Base-by-base conservation (phyloP, 2,888 invertebrate genomes). In the Candidula unifasciata region DNA sequence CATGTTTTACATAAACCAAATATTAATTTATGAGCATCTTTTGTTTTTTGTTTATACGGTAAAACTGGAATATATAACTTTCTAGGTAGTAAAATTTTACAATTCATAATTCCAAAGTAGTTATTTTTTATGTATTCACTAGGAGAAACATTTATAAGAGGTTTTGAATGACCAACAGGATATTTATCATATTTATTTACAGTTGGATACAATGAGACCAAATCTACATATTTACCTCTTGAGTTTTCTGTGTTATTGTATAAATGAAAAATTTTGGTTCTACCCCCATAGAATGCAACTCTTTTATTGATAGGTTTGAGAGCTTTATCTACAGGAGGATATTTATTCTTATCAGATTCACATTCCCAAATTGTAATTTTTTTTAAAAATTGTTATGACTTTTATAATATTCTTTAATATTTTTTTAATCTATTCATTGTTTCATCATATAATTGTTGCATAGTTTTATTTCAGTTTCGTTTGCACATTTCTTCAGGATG, bases 181-280 rank as follows among this genome's bases (percentile, higher is more conserved):
- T 74, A 74, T 54, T 74, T 30, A 74, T 74, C 74, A 74, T 74
- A 74, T 74, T 74, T 74, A 74, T 74, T 74, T 30, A 74, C 74
- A 74, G 74, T 74, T 74, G 54, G 74, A 74, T 74, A 74, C 30
- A 30, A 13, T 0, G 74, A 74, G 30, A 74, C 74, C 52, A 74
- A 27, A 74, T 74, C 74, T 18, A 54, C 54, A 74, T 74, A 74
- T 54, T 54, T 54, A 74, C 52, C 52, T 54, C 30, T 74, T 54
- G 54, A 74, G 30, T 54, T 74, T 52, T 74, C 18, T 54, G 74
- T 74, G 5, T 54, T 54, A 54, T 74, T 54, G 30, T 54, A 74
- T 54, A 74, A 74, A 16, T 74, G 74, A 74, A 74, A 74, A 74
- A 54, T 3, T 74, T 74, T 54, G 18, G 74, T 74, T 74, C 74